Evolutionary conservation across 2,113 vertebrate genomes (phyloP).

Genomic region (Psittacus erithacus): DNA sequence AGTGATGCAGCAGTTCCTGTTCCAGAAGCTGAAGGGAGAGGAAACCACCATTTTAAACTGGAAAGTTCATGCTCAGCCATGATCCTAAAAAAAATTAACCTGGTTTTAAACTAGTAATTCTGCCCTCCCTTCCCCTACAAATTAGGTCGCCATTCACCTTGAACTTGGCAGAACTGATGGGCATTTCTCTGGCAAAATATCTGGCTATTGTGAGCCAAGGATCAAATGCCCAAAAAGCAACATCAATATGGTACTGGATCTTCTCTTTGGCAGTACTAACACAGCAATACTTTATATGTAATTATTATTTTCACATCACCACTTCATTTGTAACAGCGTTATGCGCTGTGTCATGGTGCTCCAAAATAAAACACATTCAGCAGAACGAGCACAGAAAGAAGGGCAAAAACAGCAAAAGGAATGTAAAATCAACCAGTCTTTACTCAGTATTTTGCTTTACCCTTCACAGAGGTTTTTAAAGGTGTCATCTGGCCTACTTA

Average conservation of each 20-base stretch:
- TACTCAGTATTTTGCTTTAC: not conserved
- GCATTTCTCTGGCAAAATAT: not conserved
- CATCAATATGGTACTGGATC: not conserved
- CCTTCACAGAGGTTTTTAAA: not conserved
- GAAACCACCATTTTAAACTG: not conserved
- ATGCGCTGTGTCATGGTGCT: not conserved
- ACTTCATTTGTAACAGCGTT: slow-evolving; percentile 5
- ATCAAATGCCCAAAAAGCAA: not conserved
- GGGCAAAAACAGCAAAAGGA: not conserved
- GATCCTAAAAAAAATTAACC: not conserved
- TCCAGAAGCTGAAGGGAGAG: not conserved
- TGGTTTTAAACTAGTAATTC: not conserved
- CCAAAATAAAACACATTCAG: slow-evolving; percentile 8
- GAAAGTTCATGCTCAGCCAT: not conserved
- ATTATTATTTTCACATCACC: slow-evolving; percentile 33
- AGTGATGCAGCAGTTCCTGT: not conserved
- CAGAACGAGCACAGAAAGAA: not conserved
- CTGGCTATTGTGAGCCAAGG: not conserved
- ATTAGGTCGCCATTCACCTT: not conserved
- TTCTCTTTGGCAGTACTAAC: not conserved
- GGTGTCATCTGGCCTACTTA: slow-evolving; percentile 18
- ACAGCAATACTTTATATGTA: not conserved
- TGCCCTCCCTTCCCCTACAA: not conserved
- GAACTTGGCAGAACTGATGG: not conserved
- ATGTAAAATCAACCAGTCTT: not conserved